Conservation (phyloP, 2,113 vertebrate genomes). For the Ciconia maguari region DNA sequence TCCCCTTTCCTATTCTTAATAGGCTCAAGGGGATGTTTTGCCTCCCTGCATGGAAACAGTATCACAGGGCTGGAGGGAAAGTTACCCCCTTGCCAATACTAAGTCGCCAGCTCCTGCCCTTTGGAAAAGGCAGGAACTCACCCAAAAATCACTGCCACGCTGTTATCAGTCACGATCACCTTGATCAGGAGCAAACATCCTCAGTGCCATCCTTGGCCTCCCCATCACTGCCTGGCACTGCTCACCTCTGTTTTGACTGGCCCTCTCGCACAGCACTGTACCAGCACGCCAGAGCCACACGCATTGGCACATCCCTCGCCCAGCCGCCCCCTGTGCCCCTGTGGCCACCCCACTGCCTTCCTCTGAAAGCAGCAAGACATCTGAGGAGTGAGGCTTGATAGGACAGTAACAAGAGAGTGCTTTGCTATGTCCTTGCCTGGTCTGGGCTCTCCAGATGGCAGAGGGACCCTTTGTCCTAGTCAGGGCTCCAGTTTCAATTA, state of each 20-base stretch:
- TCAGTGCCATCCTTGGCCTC: neutral
- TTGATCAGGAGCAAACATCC: neutral
- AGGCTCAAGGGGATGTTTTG: neutral
- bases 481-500: neutral
- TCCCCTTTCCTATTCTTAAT: neutral
- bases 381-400: neutral
- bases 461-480: neutral
- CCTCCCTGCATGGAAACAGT: neutral
- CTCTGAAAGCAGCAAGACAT: neutral
- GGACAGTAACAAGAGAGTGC: neutral
- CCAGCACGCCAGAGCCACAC: neutral
- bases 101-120: neutral
- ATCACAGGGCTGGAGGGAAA: neutral
- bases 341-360: neutral
- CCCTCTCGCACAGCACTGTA: neutral
- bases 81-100: neutral
- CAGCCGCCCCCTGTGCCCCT: neutral
- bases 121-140: neutral
- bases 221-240: neutral
- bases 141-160: neutral
- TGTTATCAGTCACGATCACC: neutral
- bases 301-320: rapidly evolving
- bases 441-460: neutral
- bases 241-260: neutral
- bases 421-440: neutral